A percentile compares a stretch with the other conserved stretches of the same genome.
Evolutionary conservation across 2,888 invertebrate genomes (phyloP).

Genomic region (Xylophagus ater): DNA sequence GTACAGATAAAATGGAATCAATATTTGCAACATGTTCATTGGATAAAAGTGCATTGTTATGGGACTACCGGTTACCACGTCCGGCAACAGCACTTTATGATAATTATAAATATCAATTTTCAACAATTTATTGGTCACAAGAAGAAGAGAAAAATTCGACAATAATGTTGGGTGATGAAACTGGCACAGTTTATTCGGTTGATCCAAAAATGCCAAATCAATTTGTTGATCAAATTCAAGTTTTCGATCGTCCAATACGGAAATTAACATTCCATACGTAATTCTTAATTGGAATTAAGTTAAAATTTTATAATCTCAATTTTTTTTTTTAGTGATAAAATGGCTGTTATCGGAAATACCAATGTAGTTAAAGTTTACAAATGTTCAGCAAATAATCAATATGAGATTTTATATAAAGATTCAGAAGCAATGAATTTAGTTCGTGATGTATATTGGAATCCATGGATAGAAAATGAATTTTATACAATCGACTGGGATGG

Average conservation of each 20-base stretch:
- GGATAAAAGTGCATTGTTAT: constrained; percentile 27
- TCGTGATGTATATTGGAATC: constrained; percentile 23
- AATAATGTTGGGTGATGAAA: constrained; percentile 23
- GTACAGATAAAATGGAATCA: constrained; percentile 18
- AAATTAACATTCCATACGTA: constrained; percentile 22
- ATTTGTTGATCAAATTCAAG: constrained; percentile 16
- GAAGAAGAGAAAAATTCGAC: constrained; percentile 12
- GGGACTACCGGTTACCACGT: constrained; percentile 26
- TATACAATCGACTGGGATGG: constrained; percentile 23
- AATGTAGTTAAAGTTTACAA: constrained; percentile 22
- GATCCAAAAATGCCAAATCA: constrained; percentile 22
- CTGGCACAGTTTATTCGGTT: constrained; percentile 19
- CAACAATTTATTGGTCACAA: constrained; percentile 20
- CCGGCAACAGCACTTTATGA: constrained; percentile 25
- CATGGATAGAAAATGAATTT: constrained; percentile 12
- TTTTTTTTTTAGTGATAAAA: constrained; percentile 16
- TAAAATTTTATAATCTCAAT: background rate
- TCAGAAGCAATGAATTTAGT: constrained; percentile 20
- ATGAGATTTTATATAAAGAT: constrained; percentile 21
- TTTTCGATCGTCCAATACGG: constrained; percentile 22
- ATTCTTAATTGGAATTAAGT: constrained; percentile 1
- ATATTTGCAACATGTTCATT: constrained; percentile 26
- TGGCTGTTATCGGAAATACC: constrained; percentile 22
- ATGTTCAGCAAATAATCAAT: background rate
- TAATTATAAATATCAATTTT: constrained; percentile 21